Percentiles rank a stretch among this genome's conserved stretches.
Evolutionary conservation across 2,888 invertebrate genomes (phyloP).

Genomic region (Hesperia comma): DNA sequence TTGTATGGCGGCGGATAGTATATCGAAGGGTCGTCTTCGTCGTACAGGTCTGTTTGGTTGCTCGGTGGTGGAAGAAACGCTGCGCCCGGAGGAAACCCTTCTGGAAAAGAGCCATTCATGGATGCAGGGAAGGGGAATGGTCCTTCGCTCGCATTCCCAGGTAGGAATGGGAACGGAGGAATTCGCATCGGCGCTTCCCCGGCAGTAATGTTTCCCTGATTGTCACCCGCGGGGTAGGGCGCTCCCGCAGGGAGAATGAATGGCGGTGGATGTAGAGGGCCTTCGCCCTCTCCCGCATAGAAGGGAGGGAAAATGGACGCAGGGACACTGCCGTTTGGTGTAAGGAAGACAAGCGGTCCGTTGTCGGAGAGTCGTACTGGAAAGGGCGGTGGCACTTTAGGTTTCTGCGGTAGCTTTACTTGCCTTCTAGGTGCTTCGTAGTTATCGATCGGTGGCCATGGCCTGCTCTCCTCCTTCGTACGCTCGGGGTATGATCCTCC

Average conservation of each 20-base stretch:
- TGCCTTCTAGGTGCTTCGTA: slow-evolving; percentile 92
- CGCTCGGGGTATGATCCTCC: slow-evolving; percentile 89
- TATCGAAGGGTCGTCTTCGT: slow-evolving; percentile 95
- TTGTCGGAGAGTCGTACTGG: slow-evolving; percentile 94
- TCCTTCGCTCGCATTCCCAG: slow-evolving; percentile 84
- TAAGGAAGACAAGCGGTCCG: slow-evolving; percentile 94
- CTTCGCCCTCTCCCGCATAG: slow-evolving; percentile 85
- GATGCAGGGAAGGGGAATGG: slow-evolving; percentile 81
- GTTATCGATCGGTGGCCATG: slow-evolving; percentile 93
- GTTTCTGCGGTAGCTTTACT: slow-evolving; percentile 92
- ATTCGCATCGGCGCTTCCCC: slow-evolving; percentile 86
- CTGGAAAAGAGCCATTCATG: slow-evolving; percentile 84
- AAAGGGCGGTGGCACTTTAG: slow-evolving; percentile 96
- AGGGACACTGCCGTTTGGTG: slow-evolving; percentile 90
- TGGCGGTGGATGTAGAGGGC: slow-evolving; percentile 81
- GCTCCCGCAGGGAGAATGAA: slow-evolving; percentile 85
- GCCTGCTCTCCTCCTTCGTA: slow-evolving; percentile 71
- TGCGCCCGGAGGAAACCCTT: slow-evolving; percentile 83
- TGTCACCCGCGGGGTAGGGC: slow-evolving; percentile 82
- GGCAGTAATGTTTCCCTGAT: slow-evolving; percentile 87
- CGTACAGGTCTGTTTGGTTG: slow-evolving; percentile 90
- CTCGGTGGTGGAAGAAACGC: slow-evolving; percentile 87
- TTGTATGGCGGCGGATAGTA: slow-evolving; percentile 96
- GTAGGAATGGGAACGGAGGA: slow-evolving; percentile 86
- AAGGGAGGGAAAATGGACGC: slow-evolving; percentile 87